Base-by-base conservation (phyloP, 1,140 invertebrate species). In the Drosophila parabipectinata region DNA sequence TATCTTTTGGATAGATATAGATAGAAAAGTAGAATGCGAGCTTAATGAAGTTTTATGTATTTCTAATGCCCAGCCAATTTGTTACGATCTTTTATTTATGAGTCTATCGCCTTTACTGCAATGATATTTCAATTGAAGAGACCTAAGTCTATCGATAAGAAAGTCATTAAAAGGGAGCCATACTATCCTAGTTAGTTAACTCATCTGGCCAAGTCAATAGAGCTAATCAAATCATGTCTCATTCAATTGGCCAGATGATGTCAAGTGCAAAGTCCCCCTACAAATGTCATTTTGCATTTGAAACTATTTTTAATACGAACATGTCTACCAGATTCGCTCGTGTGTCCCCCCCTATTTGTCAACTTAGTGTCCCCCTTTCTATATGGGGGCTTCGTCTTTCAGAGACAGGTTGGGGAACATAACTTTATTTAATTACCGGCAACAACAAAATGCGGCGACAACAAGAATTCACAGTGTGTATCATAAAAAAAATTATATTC, bases 31-130 rank as follows among this genome's bases (percentile, higher is more conserved):
- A 69, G 67, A 68, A 67, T 72, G 68, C 75, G 47, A 68, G 54
- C 74, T 76, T 87, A 87, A 87, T 83, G 75, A 87, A 87, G 83
- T 83, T 88, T 87, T 87, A 87, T 87, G 82, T 60, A 59, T 87
- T 87, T 88, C 76, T 83, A 88, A 88, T 88, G 81, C 58, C 41
- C 67, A 55, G 56, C 62, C 84, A 87, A 88, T 87, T 84, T 83
- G 83, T 75, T 75, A 56, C 53, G 32, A 64, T 56, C 53, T 45
- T 44, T 10, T 21, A 21, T 37, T 24, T 21, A 30, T 18, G 7
- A 3, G 34, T 37, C 67, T 41, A 4, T 18, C 59, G 30, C 9
- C 63, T 62, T 61, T 44, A 52, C 45, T 62, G 51, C 58, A 56
- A 78, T 87, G 78, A 79, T 79, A 78, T 79, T 79, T 87, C 79